Percentiles rank a stretch among this genome's conserved stretches.
These are phyloP conservation scores for Aradus depressus DNA, from an alignment of 2,888 invertebrate genomes.

Conservation along the genomic window DNA sequence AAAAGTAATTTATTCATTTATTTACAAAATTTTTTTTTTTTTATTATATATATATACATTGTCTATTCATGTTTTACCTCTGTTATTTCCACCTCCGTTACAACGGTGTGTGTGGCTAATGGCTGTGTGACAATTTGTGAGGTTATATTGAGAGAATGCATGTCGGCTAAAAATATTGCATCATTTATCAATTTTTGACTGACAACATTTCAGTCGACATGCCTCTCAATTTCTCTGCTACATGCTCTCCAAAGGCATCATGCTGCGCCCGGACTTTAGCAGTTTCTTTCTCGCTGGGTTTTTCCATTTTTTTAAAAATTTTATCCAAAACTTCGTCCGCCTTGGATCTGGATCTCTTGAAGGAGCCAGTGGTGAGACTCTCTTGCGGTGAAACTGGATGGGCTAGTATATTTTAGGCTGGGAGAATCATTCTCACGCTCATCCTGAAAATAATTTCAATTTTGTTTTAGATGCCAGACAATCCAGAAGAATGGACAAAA, in stretches of 20 bases:
- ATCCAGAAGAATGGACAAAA: not conserved
- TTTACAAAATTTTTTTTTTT: no score
- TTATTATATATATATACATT: no score
- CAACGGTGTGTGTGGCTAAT: no score
- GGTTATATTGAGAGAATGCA: slow-evolving; percentile 11
- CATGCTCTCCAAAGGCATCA: slow-evolving; percentile 18
- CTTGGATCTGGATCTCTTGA: slow-evolving; percentile 13
- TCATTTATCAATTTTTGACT: slow-evolving; percentile 20
- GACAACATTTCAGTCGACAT: slow-evolving; percentile 12
- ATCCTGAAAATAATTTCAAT: slow-evolving; percentile 2
- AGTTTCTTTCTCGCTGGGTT: slow-evolving; percentile 4
- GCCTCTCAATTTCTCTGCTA: slow-evolving; percentile 14
- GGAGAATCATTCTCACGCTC: slow-evolving; percentile 2
- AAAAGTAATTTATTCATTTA: no score
- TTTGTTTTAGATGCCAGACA: slow-evolving; percentile 16
- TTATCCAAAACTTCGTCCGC: slow-evolving; percentile 20
- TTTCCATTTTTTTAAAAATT: slow-evolving; percentile 12
- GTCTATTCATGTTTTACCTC: no score
- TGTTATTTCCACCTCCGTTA: no score
- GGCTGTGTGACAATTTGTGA: slow-evolving; percentile 8
- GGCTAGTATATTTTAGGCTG: not conserved
- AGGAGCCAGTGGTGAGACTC: not conserved
- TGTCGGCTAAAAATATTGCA: slow-evolving; percentile 18
- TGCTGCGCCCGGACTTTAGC: slow-evolving; percentile 1
- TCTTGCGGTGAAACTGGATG: slow-evolving; percentile 3